Base-by-base conservation (phyloP, 2,888 invertebrate genomes). In the Diplolepis rosae region DNA sequence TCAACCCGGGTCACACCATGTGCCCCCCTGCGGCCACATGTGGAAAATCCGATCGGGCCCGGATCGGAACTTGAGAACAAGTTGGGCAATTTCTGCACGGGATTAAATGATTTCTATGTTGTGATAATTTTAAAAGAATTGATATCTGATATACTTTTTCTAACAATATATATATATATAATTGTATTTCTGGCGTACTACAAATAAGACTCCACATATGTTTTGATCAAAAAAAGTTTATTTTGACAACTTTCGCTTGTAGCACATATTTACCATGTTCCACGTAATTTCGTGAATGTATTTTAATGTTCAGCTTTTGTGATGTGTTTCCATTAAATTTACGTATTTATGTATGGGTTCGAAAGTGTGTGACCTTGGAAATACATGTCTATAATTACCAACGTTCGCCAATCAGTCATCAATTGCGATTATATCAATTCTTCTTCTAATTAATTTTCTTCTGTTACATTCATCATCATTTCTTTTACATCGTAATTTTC, bases 181-280 rank as follows among this genome's bases (percentile, higher is more conserved):
- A n/a, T n/a, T n/a, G n/a, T n/a, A n/a, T n/a, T n/a, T n/a, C n/a
- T n/a, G n/a, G n/a, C n/a, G n/a, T n/a, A n/a, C n/a, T n/a, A n/a
- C n/a, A n/a, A n/a, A n/a, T n/a, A 48, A 18, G 22, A 22, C 45
- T 18, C n/a, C 24, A 61, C 39, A 9, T 61, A n/a, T 66, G 67
- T 65, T 61, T 81, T 80, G 81, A 83, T 83, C 83, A 80, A 83
- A 82, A 83, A 83, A 75, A 80, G 76, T 82, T 83, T 83, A 82
- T 83, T 83, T 79, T 79, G 82, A 82, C 81, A 83, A 83, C 82
- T 78, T 80, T 80, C 82, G 77, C 51, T 77, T 77, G 77, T 83
- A 83, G 83, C 81, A 80, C 82, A 83, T 82, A 79, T 78, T 82
- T 77, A 42, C 66, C 67, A 80, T 79, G 79, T 71, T 76, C 75